These are phyloP conservation scores for Leuciscus waleckii DNA, from an alignment of 2,797 vertebrate genomes.

Conservation along the genomic window DNA sequence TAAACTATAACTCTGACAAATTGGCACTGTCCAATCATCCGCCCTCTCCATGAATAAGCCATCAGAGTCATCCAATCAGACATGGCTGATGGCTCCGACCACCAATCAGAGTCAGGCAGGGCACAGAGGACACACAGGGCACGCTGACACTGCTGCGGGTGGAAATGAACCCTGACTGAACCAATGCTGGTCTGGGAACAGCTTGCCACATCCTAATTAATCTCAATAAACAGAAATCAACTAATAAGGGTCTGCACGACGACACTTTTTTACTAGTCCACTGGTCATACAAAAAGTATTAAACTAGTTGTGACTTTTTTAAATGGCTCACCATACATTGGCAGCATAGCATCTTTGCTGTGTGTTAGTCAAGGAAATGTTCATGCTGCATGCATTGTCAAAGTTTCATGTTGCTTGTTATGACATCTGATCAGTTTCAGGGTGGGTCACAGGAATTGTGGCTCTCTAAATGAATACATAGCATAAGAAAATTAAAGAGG, in stretches of 20 bases:
- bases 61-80: slow-evolving; percentile 70
- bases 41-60: slow-evolving; percentile 70
- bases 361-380: not conserved
- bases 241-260: not conserved
- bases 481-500: not conserved
- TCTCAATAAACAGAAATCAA: slow-evolving; percentile 40
- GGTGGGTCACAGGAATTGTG: not conserved
- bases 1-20: slow-evolving; percentile 85
- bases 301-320: not conserved
- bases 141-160: slow-evolving; percentile 59
- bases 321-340: not conserved
- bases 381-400: not conserved
- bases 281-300: not conserved
- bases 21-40: slow-evolving; percentile 76
- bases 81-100: slow-evolving; percentile 73
- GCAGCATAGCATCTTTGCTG: not conserved
- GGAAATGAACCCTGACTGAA: slow-evolving; percentile 47
- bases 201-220: slow-evolving; percentile 39
- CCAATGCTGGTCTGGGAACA: slow-evolving; percentile 27
- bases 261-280: not conserved
- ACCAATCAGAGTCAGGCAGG: slow-evolving; percentile 50
- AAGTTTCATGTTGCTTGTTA: not conserved
- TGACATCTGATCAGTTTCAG: not conserved
- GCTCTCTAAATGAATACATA: not conserved
- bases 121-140: slow-evolving; percentile 75